Percentiles rank a stretch among this genome's conserved stretches.
Conservation (phyloP, 2,113 vertebrate genomes). For the Phalacrocorax aristotelis region DNA sequence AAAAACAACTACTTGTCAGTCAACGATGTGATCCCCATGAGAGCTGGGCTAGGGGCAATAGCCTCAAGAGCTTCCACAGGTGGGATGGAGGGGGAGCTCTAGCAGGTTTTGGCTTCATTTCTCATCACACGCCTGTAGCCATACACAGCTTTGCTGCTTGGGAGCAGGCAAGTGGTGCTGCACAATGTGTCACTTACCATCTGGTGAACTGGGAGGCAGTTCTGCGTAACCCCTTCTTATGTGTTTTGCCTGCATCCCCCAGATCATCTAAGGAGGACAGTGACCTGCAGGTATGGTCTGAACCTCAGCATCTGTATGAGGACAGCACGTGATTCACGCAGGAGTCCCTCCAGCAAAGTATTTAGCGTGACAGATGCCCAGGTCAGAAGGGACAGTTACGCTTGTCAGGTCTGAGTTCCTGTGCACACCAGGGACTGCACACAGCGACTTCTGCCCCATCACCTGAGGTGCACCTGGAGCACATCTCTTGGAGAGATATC, state of each 20-base stretch:
- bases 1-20: neutral
- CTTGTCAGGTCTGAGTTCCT: neutral
- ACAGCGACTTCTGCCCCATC: neutral
- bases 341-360: neutral
- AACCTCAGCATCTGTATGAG: neutral
- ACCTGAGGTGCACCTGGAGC: neutral
- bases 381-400: neutral
- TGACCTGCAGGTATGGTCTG: neutral
- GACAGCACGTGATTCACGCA: neutral
- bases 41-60: neutral
- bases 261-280: neutral
- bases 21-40: neutral
- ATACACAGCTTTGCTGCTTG: neutral
- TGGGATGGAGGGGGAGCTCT: neutral
- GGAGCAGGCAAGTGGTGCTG: neutral
- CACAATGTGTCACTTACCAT: neutral
- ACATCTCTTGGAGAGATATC: neutral
- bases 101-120: neutral
- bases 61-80: rapidly evolving
- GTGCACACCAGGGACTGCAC: neutral
- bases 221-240: neutral
- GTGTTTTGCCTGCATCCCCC: neutral
- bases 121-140: neutral
- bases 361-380: neutral
- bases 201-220: neutral